Conservation (phyloP, 2,888 invertebrate species). For the Anthophora plumipes region DNA sequence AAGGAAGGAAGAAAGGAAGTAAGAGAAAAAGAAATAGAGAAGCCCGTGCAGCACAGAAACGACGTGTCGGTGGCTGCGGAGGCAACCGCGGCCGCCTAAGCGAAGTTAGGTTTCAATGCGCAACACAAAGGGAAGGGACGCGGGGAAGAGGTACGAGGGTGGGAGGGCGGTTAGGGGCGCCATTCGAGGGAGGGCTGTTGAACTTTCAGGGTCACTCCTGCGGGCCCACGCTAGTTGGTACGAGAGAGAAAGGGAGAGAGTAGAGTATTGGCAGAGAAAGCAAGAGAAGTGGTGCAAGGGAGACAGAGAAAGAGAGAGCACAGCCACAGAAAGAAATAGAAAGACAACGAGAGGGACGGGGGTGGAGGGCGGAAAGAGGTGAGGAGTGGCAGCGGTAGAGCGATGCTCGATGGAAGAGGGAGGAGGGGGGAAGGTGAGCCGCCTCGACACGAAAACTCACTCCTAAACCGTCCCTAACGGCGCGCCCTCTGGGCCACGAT, state of each 20-base stretch:
- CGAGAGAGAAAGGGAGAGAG: constrained; percentile 34
- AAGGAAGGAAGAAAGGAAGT: constrained; percentile 24
- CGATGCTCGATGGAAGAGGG: constrained; percentile 3
- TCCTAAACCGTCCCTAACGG: constrained; percentile 72
- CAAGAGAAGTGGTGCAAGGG: background rate
- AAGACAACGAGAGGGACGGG: constrained; percentile 5
- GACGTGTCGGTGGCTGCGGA: constrained; percentile 56
- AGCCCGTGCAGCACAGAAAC: constrained; percentile 33
- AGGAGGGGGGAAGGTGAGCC: constrained; percentile 13
- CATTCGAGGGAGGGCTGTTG: constrained; percentile 75
- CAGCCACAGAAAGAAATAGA: background rate
- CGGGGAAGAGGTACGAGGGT: constrained; percentile 63
- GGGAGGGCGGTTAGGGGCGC: constrained; percentile 62
- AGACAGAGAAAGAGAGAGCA: constrained; percentile 15
- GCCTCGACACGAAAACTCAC: constrained; percentile 72
- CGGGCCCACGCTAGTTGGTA: constrained; percentile 65
- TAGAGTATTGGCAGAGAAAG: constrained; percentile 10
- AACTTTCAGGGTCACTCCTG: constrained; percentile 83
- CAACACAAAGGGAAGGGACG: constrained; percentile 82
- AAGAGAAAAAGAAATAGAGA: constrained; percentile 29
- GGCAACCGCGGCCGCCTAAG: constrained; percentile 67
- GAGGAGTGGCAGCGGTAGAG: constrained; percentile 8
- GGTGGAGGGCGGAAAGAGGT: background rate
- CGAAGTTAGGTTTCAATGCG: constrained; percentile 81
- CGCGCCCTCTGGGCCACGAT: constrained; percentile 65